Base-by-base conservation (phyloP, 1,140 invertebrate species). In the Saccostrea cuccullata region DNA sequence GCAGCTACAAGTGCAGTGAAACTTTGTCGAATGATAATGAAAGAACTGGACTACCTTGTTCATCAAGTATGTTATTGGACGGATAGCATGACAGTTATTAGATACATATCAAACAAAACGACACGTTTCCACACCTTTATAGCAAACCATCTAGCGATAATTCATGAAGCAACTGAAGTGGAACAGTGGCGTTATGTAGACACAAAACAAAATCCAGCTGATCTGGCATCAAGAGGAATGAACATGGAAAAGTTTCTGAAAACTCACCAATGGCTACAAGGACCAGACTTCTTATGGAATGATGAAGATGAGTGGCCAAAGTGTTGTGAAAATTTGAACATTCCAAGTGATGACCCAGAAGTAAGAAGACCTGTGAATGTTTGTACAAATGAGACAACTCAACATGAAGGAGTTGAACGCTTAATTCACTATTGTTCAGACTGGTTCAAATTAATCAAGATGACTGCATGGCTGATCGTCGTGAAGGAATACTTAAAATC, bases 1-100 rank as follows among this genome's bases (percentile, higher is more conserved):
- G 95, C 93, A 11, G 95, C 95, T 0, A 83, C 95, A 36, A 36
- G 30, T 36, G 30, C 30, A 36, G 30, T 36, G 30, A 36, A 36
- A 36, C 30, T 0, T 70, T 95, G n/a, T 94, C 92, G 58, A 2
- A 90, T 89, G 2, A 88, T 93, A 40, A 20, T 95, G 17, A 90
- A 91, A 47, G 56, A 86, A 67, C 67, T 89, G 26, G 82, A 26
- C 67, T 26, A 23, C 3, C n/a, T 70, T 70, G 67, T 26, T 36
- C 30, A 36, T 36, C 2, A 36, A 36, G 30, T 36, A 36, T 36
- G 0, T 36, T 36, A 36, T 36, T 36, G 30, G 30, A 36, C 30
- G 30, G 30, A 36, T 36, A 36, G 30, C 30, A 36, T 36, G 30
- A 36, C 30, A 36, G 30, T 36, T 36, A 36, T 36, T 36, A 0